phyloP scores from a whole-genome alignment of 2,888 invertebrate genomes.

The Lathronympha strigana region DNA sequence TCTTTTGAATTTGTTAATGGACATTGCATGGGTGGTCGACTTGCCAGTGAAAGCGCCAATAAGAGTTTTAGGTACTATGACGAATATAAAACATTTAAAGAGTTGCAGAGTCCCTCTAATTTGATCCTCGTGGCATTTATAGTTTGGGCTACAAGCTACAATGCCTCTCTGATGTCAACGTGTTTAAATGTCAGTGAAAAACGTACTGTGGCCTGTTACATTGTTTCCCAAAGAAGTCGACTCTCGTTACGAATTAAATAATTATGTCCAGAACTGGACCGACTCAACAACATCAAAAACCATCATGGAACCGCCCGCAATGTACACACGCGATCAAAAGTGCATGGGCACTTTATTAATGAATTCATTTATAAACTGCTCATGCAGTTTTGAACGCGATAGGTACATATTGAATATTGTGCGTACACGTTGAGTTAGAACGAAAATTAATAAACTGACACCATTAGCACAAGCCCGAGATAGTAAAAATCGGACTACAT shows the following conservation, averaged over 20 bases:
- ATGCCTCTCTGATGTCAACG: no score
- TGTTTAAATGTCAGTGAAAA: no score
- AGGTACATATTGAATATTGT: no score
- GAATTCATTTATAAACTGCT: no score
- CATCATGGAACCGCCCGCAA: background rate
- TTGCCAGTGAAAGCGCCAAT: background rate
- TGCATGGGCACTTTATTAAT: no score
- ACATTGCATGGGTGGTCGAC: conserved; percentile 52
- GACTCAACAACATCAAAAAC: background rate
- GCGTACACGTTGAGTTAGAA: conserved; percentile 42
- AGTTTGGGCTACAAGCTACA: no score
- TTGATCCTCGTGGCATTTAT: no score
- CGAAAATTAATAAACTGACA: conserved; percentile 45
- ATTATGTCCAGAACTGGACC: background rate
- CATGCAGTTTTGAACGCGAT: no score
- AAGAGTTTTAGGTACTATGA: background rate
- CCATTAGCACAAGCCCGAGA: conserved; percentile 39
- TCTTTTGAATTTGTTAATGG: conserved; percentile 67
- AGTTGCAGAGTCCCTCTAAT: background rate
- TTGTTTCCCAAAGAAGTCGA: background rate
- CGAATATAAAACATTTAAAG: background rate
- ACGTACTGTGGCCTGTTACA: background rate
- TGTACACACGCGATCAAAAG: conserved; percentile 24
- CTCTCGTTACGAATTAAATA: background rate
- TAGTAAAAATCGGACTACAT: conserved; percentile 59